Base-by-base conservation (phyloP, 2,797 vertebrate genomes). In the Orestias chungarensis region DNA sequence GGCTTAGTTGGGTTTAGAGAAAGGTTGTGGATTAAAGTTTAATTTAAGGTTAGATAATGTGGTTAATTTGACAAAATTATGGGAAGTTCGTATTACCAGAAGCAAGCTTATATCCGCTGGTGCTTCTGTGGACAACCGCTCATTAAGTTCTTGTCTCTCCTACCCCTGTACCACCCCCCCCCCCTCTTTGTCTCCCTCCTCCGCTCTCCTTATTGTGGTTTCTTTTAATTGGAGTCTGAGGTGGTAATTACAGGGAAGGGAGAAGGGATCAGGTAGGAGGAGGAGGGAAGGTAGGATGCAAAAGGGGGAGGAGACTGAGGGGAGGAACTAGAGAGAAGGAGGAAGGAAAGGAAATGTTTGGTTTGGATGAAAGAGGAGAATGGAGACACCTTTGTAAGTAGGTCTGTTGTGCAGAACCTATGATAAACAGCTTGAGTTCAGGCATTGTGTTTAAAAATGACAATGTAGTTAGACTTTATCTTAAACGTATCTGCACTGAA, bases 211-310 rank as follows among this genome's bases (percentile, higher is more conserved):
- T 90, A 85, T 86, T 92, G 85, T 87, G 88, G 89, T 82, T 84
- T 85, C 70, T 80, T 90, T 87, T 93, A 91, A 93, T 93, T 92
- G 88, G 88, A 89, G 89, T 84, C 85, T 90, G 84, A 90, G 90
- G 87, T 91, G 87, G 88, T 90, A 90, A 92, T 92, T 90, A 89
- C 81, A 85, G 84, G 78, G 86, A 71, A 83, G 77, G 75, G 70
- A 80, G 77, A 75, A 80, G 7, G 68, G 31, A 76, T 43, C 10
- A 67, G 72, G 71, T 61, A 52, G 74, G 65, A 73, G 70, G 71
- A 67, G 35, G 70, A n/a, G n/a, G 57, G 46, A 62, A 57, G 64
- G 47, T 11, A 68, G 77, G 65, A 73, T 70, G 73, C 62, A 59
- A 70, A 62, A 8, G n/a, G n/a, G 14, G 64, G 52, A 31, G 9